Evolutionary conservation across 2,113 vertebrate species (phyloP), one percentile per base, ranked within the genome.

Genomic region (Phylloscopus whistleri): DNA sequence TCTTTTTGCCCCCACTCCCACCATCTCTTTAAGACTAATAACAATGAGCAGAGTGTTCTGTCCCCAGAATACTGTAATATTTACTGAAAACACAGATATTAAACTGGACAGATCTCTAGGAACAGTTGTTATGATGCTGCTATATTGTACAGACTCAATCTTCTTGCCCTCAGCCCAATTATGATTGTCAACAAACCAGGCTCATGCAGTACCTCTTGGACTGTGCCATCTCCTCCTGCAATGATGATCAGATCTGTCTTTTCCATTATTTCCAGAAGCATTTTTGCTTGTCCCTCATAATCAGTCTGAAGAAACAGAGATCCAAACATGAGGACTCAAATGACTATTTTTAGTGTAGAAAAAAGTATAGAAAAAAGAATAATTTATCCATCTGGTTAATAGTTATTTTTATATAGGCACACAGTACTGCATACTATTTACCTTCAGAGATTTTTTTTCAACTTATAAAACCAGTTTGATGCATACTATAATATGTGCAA

Each of bases 271-370:
- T 99, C 99, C 85, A 99, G 96, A n/a, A 99, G 97, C 73, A 99
- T 99, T 96, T 99, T 99, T 1, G 99, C 99, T 97, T 99, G 99
- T 52, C 99, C 99, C 95, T 99, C 99, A 96, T 99, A 99, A 97
- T 99, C 99, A 20, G 99, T 99, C 99, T 99, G 98, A 72, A 95
- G 44, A 94, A 96, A 96, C 37, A 92, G 78, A 88, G 74, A 13
- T 20, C 26, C 84, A 73, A 39, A 80, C 7, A 66, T 60, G 23
- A 93, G 79, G 81, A 80, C 14, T 72, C 68, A 91, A 75, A 19
- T 24, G 6, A 84, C 24, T 86, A 64, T 66, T 62, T 80, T 62
- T 37, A 64, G 26, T 23, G 18, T 22, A 46, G 41, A 41, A 41
- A 41, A 46, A 21, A 21, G 19, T 46, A 46, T 0, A 56, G 41